Base-by-base conservation (phyloP, 2,888 invertebrate species). In the Monochamus alternatus region DNA sequence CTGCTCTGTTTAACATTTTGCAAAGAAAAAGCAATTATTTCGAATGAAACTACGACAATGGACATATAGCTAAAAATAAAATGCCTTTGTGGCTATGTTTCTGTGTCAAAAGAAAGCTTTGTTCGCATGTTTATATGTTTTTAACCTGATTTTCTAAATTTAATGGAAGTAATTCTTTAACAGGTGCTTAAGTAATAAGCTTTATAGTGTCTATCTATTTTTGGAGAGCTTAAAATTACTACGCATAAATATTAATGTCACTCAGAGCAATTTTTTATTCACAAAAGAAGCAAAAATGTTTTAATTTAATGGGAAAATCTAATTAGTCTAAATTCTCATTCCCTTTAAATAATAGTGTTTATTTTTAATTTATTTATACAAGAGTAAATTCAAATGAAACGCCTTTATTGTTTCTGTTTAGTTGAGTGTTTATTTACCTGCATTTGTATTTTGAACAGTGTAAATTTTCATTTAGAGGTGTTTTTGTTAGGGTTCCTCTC, bases 21-120 rank as follows among this genome's bases (percentile, higher is more conserved):
- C 55, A 55, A 55, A 55, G 55, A 55, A 55, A 55, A 55, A n/a
- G 55, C 55, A 55, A 55, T 47, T 47, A 47, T 47, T 47, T 47
- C 47, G 47, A 47, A 47, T 47, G 55, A 55, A 55, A 55, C 22
- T 55, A n/a, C 55, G 14, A 22, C 22, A 55, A n/a, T 55, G n/a
- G 55, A 55, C n/a, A 55, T n/a, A 14, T n/a, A 55, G 22, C n/a
- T 55, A 55, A 55, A 55, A 55, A n/a, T 55, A 55, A 55, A 55
- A 55, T 38, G 38, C 55, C 7, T 55, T 55, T 55, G 55, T 22
- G 55, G 55, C 8, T 12, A 55, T 8, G n/a, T 55, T 55, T 55
- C 22, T 55, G 47, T 47, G 47, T 47, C 47, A 47, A 47, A 47
- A 9, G 47, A 47, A 47, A 47, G 47, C 47, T 47, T 9, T 47